Conservation (phyloP, 2,797 vertebrate species). For the Limosa lapponica region DNA sequence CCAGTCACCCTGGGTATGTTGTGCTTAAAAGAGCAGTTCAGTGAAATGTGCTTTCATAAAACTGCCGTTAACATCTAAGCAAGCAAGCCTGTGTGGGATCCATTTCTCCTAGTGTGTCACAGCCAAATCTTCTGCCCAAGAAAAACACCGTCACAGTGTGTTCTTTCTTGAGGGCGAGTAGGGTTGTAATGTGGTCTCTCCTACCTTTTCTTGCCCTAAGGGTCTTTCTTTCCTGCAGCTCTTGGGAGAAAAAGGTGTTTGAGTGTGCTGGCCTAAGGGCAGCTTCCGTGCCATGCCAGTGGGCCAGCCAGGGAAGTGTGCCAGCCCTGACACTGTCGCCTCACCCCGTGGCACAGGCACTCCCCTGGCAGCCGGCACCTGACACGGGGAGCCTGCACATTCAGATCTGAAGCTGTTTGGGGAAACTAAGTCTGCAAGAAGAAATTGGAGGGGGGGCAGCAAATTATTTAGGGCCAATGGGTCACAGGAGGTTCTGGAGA, state of each 20-base stretch:
- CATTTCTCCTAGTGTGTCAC: background rate
- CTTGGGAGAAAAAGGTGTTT: background rate
- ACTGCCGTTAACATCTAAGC: background rate
- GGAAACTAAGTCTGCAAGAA: background rate
- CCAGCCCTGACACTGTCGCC: background rate
- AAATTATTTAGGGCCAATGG: background rate
- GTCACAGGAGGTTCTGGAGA: background rate
- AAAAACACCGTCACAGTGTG: background rate
- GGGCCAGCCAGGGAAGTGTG: background rate
- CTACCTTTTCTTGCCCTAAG: background rate
- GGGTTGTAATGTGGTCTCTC: background rate
- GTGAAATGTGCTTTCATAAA: background rate
- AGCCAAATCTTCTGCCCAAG: background rate
- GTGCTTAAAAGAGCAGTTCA: background rate
- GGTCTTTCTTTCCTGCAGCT: background rate
- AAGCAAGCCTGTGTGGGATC: background rate
- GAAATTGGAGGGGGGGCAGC: background rate
- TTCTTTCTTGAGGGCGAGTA: background rate
- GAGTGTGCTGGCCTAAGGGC: fast-evolving
- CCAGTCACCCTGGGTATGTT: conserved; percentile 8
- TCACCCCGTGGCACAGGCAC: fast-evolving
- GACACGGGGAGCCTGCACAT: fast-evolving
- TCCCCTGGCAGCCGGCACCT: background rate
- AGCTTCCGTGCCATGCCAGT: background rate
- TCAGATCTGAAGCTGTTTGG: background rate